These are phyloP conservation scores for Vireo altiloquus DNA, from an alignment of 2,113 vertebrate species.

Conservation along the genomic window DNA sequence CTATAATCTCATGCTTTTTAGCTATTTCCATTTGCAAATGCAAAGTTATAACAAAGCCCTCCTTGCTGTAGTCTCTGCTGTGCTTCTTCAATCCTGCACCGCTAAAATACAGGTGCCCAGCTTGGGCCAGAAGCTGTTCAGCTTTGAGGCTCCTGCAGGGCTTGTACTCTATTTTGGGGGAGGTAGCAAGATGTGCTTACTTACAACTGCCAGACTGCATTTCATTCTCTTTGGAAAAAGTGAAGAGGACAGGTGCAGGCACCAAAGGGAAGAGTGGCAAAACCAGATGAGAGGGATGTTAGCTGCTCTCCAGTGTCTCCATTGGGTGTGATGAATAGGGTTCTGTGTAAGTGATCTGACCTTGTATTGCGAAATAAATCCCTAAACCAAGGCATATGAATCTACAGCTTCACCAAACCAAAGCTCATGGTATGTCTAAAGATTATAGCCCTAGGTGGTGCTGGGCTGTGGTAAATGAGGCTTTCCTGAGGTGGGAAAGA, in stretches of 20 bases:
- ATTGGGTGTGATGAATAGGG: neutral
- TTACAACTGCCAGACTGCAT: neutral
- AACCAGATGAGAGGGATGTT: neutral
- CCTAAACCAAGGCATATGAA: neutral
- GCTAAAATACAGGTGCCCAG: neutral
- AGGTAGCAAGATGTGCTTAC: neutral
- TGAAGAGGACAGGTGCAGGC: neutral
- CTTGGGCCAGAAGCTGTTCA: neutral
- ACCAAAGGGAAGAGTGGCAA: neutral
- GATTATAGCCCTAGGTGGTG: neutral
- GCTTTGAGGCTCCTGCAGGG: neutral
- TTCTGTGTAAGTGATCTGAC: neutral
- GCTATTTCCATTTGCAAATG: neutral
- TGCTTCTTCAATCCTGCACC: neutral
- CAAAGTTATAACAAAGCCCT: neutral
- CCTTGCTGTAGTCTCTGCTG: accelerated
- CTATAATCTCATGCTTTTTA: neutral
- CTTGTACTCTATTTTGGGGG: neutral
- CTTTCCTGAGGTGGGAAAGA: neutral
- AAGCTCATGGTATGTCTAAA: neutral
- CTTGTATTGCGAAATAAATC: neutral
- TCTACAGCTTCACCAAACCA: neutral
- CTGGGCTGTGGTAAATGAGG: neutral
- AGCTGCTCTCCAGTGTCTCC: neutral
- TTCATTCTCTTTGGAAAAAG: neutral